Base-by-base conservation (phyloP, 2,113 vertebrate species). In the Heliornis fulica region DNA sequence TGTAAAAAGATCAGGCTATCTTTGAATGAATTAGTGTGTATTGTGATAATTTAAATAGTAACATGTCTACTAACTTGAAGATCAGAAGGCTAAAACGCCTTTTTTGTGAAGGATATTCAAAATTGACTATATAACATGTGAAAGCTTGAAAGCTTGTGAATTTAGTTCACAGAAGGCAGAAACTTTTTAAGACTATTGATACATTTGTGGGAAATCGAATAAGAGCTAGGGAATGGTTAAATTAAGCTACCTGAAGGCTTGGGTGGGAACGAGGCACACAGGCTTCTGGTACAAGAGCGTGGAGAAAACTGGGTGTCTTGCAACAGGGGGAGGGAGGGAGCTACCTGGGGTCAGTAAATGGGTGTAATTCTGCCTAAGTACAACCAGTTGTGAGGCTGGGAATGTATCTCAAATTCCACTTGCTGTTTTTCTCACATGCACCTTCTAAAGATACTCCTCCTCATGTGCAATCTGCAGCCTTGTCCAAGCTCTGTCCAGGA, bases 81-180 rank as follows among this genome's bases (percentile, higher is more conserved):
- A 32, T 66, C 8, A 25, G 31, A 8, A 8, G 3, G 1, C 66
- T 79, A 72, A 80, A 65, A 45, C 0, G 0, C 1, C 2, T 54
- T 91, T n/a, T 91, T 84, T 89, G 16, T 41, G 31, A 60, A 91
- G 9, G 29, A 3, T 76, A 13, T 72, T 87, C 61, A 23, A 83
- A 94, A 66, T 70, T 0, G 2, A 51, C 14, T 5, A 9, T 50
- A 14, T 57, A 61, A n/a, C 23, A 80, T 6, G 13, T 70, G 18
- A 66, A 77, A 80, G 4, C 12, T 46, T 69, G 8, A 59, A 77
- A 80, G 4, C 12, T 46, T 69, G 8, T 63, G 10, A 12, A 83
- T 90, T 91, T 65, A 51, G 20, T 36, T 74, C 50, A 69, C 0
- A 3, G 26, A 61, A 86, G 10, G 9, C 19, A 80, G 34, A 54